Evolutionary conservation across 2,797 vertebrate species (phyloP), one percentile per base, ranked within the genome.

Genomic region (Kryptolebias ocellatus): DNA sequence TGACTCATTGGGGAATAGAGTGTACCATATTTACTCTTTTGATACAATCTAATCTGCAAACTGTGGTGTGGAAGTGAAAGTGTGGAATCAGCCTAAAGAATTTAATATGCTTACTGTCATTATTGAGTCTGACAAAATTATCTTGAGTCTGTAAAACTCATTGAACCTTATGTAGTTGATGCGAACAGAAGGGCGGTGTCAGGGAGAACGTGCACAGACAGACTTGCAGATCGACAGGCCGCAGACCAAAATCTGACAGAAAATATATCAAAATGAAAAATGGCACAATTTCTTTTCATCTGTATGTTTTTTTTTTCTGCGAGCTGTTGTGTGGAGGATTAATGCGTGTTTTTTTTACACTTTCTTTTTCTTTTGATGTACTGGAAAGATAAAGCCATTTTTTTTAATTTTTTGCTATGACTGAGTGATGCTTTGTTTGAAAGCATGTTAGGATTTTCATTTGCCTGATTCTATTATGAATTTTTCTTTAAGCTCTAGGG

Each of bases 231-330:
- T 10, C 49, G 28, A 58, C 61, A 50, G 24, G 11, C 17, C 37
- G 53, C 5, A 4, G 46, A 53, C 42, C 53, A 14, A 49, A 60
- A 81, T 78, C 63, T 67, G 53, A 85, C 44, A 59, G 39, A 50
- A 65, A 54, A 76, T 67, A 47, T 73, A 72, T 85, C 82, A 83
- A 60, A 85, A 85, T 78, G 78, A 84, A 84, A 85, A 79, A 83
- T 69, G 64, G 69, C 14, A 60, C 39, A 59, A 70, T 74, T 83
- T 78, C 46, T 72, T 85, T 82, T 75, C 54, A 68, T 80, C 68
- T 59, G 11, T 60, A n/a, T 56, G 54, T 67, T 72, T 70, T 49
- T 47, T 20, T 71, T 75, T 39, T 72, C 12, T 52, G 56, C 51
- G 31, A 55, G 64, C 68, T 78, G 65, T 70, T 71, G 67, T 70